Conservation (phyloP, 2,797 vertebrate genomes). For the Myripristis jacobus region DNA sequence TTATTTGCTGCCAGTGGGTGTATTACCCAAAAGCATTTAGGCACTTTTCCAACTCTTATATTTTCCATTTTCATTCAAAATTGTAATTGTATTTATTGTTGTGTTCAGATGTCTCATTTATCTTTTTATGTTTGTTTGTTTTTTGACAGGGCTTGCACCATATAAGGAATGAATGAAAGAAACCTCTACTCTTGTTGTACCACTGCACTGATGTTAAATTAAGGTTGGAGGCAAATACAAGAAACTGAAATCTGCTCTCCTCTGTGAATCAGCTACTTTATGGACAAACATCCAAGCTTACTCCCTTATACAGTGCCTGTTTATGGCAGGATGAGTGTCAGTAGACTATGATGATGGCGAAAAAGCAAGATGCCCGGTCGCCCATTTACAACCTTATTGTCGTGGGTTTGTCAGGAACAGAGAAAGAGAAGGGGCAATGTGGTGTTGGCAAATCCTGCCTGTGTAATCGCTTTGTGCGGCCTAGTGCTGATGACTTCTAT, state of each 20-base stretch:
- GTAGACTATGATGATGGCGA: conserved; percentile 94
- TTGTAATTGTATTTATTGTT: conserved; percentile 13
- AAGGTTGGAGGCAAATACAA: conserved; percentile 62
- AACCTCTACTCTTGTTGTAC: conserved; percentile 51
- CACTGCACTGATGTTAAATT: conserved; percentile 53
- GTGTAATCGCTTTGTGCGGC: conserved; percentile 95
- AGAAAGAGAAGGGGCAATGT: conserved; percentile 98
- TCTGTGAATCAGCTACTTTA: conserved; percentile 72
- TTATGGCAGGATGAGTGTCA: conserved; percentile 90
- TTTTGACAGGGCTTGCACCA: conserved; percentile 72
- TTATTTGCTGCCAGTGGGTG: neutral
- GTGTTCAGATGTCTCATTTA: conserved; percentile 47
- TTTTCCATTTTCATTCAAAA: neutral
- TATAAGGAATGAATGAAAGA: conserved; percentile 68
- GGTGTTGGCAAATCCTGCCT: conserved; percentile 97
- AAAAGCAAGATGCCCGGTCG: conserved; percentile 96
- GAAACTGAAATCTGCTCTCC: conserved; percentile 64
- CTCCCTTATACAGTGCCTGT: conserved; percentile 83
- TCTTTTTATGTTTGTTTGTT: conserved; percentile 37
- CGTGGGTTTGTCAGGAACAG: conserved; percentile 96
- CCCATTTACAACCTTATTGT: conserved; percentile 97
- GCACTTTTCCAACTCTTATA: neutral
- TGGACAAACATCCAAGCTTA: conserved; percentile 75
- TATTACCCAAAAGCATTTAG: neutral
- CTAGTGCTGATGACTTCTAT: conserved; percentile 95